Evolutionary conservation across 2,888 invertebrate species (phyloP).

Genomic region (Drosophila colorata): DNA sequence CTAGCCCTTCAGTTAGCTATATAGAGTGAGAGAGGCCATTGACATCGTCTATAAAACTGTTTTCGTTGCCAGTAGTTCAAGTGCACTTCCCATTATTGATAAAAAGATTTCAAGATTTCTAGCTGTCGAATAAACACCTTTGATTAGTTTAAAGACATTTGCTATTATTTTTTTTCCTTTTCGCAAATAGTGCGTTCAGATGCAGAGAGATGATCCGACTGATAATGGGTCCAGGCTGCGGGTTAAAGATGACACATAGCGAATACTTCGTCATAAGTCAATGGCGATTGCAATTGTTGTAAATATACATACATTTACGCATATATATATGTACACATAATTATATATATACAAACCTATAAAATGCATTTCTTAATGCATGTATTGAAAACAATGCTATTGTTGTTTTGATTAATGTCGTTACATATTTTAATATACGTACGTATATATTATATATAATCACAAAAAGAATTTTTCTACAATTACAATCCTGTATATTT

Average conservation of each 20-base stretch:
- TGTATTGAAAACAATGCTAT: slow-evolving; percentile 66
- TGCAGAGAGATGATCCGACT: slow-evolving; percentile 1
- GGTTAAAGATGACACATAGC: slow-evolving; percentile 50
- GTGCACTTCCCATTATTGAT: slow-evolving; percentile 31
- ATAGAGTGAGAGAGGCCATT: slow-evolving; percentile 36
- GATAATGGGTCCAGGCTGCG: slow-evolving; percentile 42
- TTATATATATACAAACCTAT: slow-evolving; percentile 7
- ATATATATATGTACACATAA: slow-evolving; percentile 9
- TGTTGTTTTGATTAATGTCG: slow-evolving; percentile 57
- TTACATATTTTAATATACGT: slow-evolving; percentile 5
- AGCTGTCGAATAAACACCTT: slow-evolving; percentile 1
- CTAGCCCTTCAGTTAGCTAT: slow-evolving; percentile 16
- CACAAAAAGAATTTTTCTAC: slow-evolving; percentile 32
- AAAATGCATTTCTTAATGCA: slow-evolving; percentile 3
- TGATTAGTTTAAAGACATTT: not conserved
- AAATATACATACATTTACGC: not conserved
- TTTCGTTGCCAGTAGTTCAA: slow-evolving; percentile 31
- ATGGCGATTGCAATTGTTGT: slow-evolving; percentile 38
- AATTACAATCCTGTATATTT: slow-evolving; percentile 27
- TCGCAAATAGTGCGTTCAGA: not conserved
- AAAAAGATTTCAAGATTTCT: not conserved
- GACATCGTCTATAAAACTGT: slow-evolving; percentile 25
- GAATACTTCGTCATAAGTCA: slow-evolving; percentile 51
- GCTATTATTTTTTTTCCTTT: not conserved
- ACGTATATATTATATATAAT: slow-evolving; percentile 23